Evolutionary conservation across 2,888 invertebrate species (phyloP), one percentile per base, ranked within the genome.

Genomic region (Odontomyia ornata): DNA sequence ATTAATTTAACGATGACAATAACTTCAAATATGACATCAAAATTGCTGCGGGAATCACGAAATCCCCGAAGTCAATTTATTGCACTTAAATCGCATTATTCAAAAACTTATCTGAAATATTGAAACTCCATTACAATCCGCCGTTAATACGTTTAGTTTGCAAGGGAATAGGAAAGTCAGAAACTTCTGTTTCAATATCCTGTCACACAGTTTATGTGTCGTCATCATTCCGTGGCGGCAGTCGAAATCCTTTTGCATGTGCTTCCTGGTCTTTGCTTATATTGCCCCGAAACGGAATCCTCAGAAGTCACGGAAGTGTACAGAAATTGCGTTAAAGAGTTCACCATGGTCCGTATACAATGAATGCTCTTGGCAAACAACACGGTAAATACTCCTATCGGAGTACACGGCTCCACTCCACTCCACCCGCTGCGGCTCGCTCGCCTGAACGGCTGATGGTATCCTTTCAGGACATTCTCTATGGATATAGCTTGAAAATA

Each of bases 231-330:
- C 30, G 65, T 65, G 69, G 69, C n/a, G n/a, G n/a, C 47, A 69
- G 69, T 15, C 69, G 9, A 21, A 73, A 57, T 60, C 60, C 43
- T 60, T 67, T 73, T 73, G 73, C 73, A 73, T 73, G 73, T 57
- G 57, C 60, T 73, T 57, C 57, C 43, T 57, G 60, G 56, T 60
- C 52, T 52, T 23, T 73, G 60, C 57, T 60, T 73, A 60, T 43
- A 36, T n/a, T 1, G 60, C 47, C 18, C n/a, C 25, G 30, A 36
- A 73, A 73, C 60, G 73, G 73, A 73, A 73, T 73, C 57, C 57
- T 60, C 73, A 73, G 23, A 73, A 73, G 73, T 73, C 73, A 73
- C 73, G 73, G 73, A 73, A 73, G 36, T 73, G 27, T 73, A 73
- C 73, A 60, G 73, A 36, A 73, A 73, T 60, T 73, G 36, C 73